Conservation (phyloP, 2,888 invertebrate genomes). For the Cyaniris semiargus region DNA sequence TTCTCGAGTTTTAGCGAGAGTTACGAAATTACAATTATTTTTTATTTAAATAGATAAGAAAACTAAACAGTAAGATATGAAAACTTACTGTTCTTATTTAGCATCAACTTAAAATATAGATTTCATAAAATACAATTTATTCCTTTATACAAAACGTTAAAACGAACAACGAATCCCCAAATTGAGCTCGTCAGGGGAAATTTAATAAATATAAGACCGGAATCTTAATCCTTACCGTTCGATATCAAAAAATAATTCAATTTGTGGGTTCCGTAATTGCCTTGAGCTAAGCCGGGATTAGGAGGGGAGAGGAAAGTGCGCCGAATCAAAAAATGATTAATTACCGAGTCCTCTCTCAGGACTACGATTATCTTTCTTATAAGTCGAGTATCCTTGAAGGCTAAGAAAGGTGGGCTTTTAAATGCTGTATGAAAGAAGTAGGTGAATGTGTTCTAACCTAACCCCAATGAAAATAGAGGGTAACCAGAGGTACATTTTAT, state of each 20-base stretch:
- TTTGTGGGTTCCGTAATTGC: conserved; percentile 56
- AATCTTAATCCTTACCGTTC: conserved; percentile 38
- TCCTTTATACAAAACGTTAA: not conserved
- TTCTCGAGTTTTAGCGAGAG: too few relatives aligned
- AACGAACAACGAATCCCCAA: conserved; percentile 6
- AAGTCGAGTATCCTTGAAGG: not conserved
- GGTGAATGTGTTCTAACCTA: too few relatives aligned
- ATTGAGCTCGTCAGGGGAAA: conserved; percentile 5
- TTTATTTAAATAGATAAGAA: too few relatives aligned
- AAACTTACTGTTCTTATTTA: too few relatives aligned
- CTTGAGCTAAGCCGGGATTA: conserved; percentile 41
- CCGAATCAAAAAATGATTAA: conserved; percentile 51
- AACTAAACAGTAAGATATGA: too few relatives aligned
- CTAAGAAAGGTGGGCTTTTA: not conserved
- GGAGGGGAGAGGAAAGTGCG: not conserved
- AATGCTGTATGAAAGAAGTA: too few relatives aligned
- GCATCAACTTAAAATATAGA: not conserved
- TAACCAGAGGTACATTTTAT: too few relatives aligned
- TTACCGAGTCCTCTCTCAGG: conserved; percentile 58
- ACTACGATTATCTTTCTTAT: conserved; percentile 19
- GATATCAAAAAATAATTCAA: conserved; percentile 56
- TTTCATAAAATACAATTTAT: not conserved
- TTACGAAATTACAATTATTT: too few relatives aligned
- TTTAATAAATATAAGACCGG: conserved; percentile 27
- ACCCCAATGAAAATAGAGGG: too few relatives aligned